phyloP scores from a whole-genome alignment of 2,113 vertebrate species.

The Rostratula benghalensis region DNA sequence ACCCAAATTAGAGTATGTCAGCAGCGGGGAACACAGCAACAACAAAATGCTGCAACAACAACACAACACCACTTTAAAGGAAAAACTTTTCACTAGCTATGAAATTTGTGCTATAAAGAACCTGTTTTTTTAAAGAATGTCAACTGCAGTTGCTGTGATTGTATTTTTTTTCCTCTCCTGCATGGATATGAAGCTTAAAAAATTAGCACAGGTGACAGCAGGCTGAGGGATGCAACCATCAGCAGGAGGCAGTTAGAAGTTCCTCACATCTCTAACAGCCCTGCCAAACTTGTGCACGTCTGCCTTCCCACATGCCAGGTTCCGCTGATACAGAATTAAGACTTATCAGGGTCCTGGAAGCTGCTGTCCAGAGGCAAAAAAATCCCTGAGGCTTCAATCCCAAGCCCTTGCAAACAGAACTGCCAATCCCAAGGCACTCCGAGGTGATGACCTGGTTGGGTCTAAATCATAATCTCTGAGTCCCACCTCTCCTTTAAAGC shows the following conservation, averaged over 20 bases:
- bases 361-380: background rate
- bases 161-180: background rate
- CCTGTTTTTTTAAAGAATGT: background rate
- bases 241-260: background rate
- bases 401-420: background rate
- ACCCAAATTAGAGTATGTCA: background rate
- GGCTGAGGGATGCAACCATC: background rate
- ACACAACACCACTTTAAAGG: fast-evolving
- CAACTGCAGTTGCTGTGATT: background rate
- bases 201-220: background rate
- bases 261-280: background rate
- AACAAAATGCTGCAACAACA: fast-evolving
- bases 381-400: background rate
- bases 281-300: background rate
- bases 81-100: background rate
- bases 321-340: background rate
- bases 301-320: background rate
- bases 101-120: background rate
- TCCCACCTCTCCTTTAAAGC: background rate
- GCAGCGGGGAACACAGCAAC: background rate
- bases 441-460: background rate
- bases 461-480: background rate
- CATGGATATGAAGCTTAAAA: background rate
- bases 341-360: background rate
- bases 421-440: background rate